Percentiles rank a stretch among this genome's conserved stretches.
Evolutionary conservation across 30 jellyfish, hydroid and myxozoan genomes (phyloP).

Genomic region (Sanderia malayensis): DNA sequence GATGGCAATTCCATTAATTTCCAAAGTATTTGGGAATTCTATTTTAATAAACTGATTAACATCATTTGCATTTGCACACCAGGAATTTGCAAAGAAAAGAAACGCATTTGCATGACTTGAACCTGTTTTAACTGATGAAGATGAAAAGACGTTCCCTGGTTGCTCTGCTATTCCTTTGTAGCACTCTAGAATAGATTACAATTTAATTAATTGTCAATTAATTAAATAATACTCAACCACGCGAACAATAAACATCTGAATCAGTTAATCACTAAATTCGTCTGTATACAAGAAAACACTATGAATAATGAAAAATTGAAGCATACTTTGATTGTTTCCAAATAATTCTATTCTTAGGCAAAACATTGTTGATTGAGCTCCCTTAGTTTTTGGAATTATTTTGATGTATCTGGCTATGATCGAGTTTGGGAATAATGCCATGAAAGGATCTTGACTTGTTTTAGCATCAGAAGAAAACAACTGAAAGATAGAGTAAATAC

Average conservation of each 20-base stretch:
- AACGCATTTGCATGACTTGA: neutral
- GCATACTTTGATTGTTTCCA: slow-evolving; percentile 13
- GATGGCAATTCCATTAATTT: no score
- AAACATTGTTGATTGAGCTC: slow-evolving; percentile 11
- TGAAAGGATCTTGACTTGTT: slow-evolving; percentile 17
- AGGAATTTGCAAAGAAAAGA: neutral
- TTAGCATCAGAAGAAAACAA: slow-evolving; percentile 2
- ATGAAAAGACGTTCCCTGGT: neutral
- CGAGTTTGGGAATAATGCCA: slow-evolving; percentile 9
- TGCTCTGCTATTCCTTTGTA: no score
- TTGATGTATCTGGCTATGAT: slow-evolving; percentile 1
- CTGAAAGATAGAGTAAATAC: no score
- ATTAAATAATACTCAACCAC: no score
- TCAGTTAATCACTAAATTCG: neutral
- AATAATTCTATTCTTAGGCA: slow-evolving; percentile 22
- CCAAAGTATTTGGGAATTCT: no score
- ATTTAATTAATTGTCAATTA: no score
- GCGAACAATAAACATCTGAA: neutral
- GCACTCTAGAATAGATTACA: no score
- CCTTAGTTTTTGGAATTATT: slow-evolving; percentile 16
- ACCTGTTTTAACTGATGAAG: slow-evolving; percentile 15
- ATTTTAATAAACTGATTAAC: no score
- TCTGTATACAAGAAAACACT: neutral
- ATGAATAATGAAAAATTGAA: no score
- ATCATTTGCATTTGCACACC: no score